phyloP scores from a whole-genome alignment of 2,113 vertebrate species.

The Catharus bicknelli region DNA sequence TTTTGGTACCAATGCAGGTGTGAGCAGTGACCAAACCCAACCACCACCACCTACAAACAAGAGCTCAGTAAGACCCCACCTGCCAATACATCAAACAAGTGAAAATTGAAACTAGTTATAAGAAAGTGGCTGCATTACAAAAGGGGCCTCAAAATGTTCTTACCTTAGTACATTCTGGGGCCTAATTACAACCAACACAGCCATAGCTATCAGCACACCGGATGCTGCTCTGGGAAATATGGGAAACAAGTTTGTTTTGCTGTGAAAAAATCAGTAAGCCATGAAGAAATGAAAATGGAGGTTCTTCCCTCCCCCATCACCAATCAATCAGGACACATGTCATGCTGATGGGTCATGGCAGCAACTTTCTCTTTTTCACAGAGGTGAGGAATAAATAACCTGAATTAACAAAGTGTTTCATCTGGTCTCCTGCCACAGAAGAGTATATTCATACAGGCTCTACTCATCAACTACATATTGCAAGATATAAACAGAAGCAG shows the following conservation, averaged over 20 bases:
- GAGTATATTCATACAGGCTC: not conserved
- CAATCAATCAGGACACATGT: not conserved
- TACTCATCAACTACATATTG: not conserved
- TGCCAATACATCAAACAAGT: not conserved
- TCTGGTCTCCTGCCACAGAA: not conserved
- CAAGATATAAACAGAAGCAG: conserved; percentile 10
- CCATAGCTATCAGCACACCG: not conserved
- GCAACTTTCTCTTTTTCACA: not conserved
- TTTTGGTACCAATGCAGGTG: not conserved
- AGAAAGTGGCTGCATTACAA: not conserved
- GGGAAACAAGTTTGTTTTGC: not conserved
- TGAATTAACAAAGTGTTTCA: not conserved
- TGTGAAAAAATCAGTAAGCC: not conserved
- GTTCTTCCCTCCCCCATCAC: not conserved
- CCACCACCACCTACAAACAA: not conserved
- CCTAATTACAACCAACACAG: not conserved
- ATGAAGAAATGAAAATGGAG: not conserved
- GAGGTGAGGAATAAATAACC: not conserved
- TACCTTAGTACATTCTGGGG: not conserved
- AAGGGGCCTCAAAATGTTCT: not conserved
- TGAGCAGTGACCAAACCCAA: not conserved
- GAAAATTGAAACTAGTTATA: not conserved
- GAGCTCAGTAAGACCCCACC: not conserved
- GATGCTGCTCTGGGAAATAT: not conserved
- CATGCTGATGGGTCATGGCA: not conserved